These are phyloP conservation scores for Rhagologus leucostigma DNA, from an alignment of 2,113 vertebrate genomes.

Conservation along the genomic window DNA sequence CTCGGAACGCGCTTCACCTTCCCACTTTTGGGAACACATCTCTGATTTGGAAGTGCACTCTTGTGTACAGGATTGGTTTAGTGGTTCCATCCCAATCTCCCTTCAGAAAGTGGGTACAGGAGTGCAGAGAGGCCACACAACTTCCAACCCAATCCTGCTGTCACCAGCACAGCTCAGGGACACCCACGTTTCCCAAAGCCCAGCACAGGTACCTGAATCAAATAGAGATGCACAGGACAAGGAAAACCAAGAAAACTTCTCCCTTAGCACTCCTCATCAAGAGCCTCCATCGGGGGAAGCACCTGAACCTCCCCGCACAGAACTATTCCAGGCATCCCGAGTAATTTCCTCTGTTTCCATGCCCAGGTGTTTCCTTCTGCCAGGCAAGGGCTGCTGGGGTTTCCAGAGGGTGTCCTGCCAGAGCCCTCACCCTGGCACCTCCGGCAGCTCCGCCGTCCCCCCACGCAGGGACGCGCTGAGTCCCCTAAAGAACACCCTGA, in stretches of 20 bases:
- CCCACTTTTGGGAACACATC: not conserved
- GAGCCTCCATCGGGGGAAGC: not conserved
- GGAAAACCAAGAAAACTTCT: not conserved
- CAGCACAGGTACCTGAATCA: not conserved
- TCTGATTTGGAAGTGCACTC: not conserved
- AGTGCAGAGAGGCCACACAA: not conserved
- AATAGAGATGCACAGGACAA: not conserved
- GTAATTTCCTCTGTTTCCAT: not conserved
- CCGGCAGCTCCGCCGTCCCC: fast-evolving
- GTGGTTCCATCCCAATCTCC: not conserved
- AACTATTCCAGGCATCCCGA: not conserved
- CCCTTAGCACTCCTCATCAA: not conserved
- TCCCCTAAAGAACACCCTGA: fast-evolving
- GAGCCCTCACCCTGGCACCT: not conserved
- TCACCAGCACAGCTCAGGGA: not conserved
- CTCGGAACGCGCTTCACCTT: not conserved
- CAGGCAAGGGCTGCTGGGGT: not conserved
- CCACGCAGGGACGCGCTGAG: not conserved
- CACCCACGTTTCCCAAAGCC: fast-evolving
- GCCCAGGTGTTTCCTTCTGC: not conserved
- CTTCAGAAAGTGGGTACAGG: not conserved
- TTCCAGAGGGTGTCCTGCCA: not conserved
- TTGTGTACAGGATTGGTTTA: fast-evolving
- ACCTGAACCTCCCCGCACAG: not conserved
- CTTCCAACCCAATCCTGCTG: not conserved